Percentiles rank a stretch among this genome's conserved stretches.
These are phyloP conservation scores for Regulus satrapa DNA, from an alignment of 2,113 vertebrate species.

Conservation along the genomic window DNA sequence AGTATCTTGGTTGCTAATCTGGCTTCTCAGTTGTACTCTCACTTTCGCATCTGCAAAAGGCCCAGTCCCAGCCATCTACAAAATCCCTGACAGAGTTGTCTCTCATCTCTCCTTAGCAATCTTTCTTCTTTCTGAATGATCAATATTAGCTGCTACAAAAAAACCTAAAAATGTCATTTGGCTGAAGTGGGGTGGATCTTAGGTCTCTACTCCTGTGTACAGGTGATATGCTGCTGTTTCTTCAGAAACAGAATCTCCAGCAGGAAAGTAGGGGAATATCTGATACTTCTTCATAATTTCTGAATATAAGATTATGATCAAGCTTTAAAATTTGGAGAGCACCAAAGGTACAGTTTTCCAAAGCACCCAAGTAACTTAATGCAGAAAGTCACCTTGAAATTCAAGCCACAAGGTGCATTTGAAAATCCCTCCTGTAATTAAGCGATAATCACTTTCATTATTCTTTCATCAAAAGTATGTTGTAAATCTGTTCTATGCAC, in stretches of 20 bases:
- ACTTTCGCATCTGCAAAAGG: neutral
- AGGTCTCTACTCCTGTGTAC: neutral
- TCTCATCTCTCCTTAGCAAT: neutral
- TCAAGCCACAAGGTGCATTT: neutral
- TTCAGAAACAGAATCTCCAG: neutral
- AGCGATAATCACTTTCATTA: neutral
- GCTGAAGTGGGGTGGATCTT: neutral
- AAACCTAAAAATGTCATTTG: neutral
- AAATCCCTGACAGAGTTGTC: neutral
- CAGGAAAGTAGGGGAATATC: neutral
- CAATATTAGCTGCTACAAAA: neutral
- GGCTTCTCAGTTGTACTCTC: slow-evolving; percentile 32
- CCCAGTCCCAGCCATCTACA: neutral
- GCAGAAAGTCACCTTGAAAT: slow-evolving; percentile 16
- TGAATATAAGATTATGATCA: neutral
- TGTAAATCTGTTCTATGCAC: neutral
- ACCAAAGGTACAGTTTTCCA: neutral
- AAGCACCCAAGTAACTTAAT: neutral
- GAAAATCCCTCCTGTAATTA: slow-evolving; percentile 2
- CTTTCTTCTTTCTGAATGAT: neutral
- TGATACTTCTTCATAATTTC: neutral
- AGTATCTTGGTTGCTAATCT: neutral
- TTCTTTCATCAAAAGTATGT: neutral
- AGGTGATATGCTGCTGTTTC: neutral
- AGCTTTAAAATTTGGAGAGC: neutral